Evolutionary conservation across 1,140 invertebrate species (phyloP), one percentile per base, ranked within the genome.

Genomic region (Lordiphosa mommai): DNA sequence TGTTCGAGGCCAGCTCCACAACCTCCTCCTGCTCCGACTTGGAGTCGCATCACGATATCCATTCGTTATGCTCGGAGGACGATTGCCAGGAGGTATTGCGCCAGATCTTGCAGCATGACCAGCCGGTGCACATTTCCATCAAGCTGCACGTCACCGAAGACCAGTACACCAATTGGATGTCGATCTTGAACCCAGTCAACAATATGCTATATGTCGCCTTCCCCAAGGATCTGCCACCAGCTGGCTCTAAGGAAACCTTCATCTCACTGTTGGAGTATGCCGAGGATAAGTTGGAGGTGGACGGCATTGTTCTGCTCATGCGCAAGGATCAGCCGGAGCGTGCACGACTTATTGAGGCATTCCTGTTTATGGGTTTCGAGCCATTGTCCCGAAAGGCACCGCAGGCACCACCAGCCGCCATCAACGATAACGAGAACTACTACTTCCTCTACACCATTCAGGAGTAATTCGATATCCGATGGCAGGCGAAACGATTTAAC

Each of bases 281-380:
- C 37, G 97, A 99, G 90, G 97, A 99, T 85, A 93, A 95, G 61
- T 92, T 99, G 7, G 92, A 93, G 40, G 98, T 96, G 87, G 91
- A 82, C 90, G 91, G 87, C 38, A 82, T 89, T 41, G 91, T 92
- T 7, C 89, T 92, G 72, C 96, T 94, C 88, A 93, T 98, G 76
- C 92, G 93, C 53, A 97, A 97, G 89, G 93, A 95, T 84, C 93
- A 96, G 40, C 87, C 92, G 30, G 96, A 99, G 90, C 92, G 95
- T 90, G 94, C 94, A 30, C 93, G 93, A 65, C 91, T 98, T 51
- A 93, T 99, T 48, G 93, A 96, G 77, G 97, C 96, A 44, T 99
- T 99, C 92, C 97, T 98, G 94, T 98, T 98, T 90, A 93, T 99
- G 90, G 97, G 97, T 38, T 99, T 99, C 90, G 92, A 93, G 63